These are phyloP conservation scores for Melanchra persicariae DNA, from an alignment of 2,888 invertebrate species.

Conservation along the genomic window DNA sequence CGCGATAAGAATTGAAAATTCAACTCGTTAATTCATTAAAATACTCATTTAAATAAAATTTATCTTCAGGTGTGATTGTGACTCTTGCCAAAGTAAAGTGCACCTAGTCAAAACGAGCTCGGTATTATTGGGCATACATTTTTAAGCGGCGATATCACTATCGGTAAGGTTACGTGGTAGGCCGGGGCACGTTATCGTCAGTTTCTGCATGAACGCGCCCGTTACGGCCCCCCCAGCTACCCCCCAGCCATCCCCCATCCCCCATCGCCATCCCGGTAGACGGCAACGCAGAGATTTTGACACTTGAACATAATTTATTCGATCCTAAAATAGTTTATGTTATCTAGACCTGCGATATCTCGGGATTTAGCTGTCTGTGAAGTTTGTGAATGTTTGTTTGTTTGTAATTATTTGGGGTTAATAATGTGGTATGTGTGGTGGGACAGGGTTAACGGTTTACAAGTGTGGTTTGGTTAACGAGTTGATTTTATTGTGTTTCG, in stretches of 20 bases:
- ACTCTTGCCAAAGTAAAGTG: conserved; percentile 71
- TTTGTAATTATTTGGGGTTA: conserved; percentile 51
- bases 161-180: conserved; percentile 89
- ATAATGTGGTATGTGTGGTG: not conserved
- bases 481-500: too few relatives aligned
- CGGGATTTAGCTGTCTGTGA: conserved; percentile 63
- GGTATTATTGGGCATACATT: conserved; percentile 88
- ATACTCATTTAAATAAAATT: conserved; percentile 51
- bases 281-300: conserved; percentile 86
- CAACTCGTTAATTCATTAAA: conserved; percentile 47
- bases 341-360: conserved; percentile 64
- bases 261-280: conserved; percentile 72
- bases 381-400: conserved; percentile 53
- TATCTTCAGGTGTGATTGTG: conserved; percentile 68
- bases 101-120: conserved; percentile 75
- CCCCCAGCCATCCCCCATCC: conserved; percentile 47
- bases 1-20: conserved; percentile 62
- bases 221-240: conserved; percentile 80
- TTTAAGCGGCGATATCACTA: conserved; percentile 86
- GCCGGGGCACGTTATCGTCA: conserved; percentile 89
- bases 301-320: conserved; percentile 88
- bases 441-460: not conserved
- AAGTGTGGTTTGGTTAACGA: too few relatives aligned
- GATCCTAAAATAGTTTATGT: conserved; percentile 71
- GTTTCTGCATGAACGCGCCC: conserved; percentile 90